Evolutionary conservation across 2,113 vertebrate genomes (phyloP).

Genomic region (Carassius gibelio): DNA sequence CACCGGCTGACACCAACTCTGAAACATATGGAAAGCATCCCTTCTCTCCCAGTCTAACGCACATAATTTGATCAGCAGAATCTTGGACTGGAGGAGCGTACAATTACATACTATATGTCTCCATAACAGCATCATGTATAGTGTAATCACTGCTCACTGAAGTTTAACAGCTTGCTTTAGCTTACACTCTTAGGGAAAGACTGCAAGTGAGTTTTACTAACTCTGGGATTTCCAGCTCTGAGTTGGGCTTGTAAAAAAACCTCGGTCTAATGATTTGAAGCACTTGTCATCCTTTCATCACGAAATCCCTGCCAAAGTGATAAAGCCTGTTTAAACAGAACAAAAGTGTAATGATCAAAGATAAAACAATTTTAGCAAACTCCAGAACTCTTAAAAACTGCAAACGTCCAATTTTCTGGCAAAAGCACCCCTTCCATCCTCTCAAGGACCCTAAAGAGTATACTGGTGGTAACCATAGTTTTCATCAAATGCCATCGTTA

Average conservation of each 20-base stretch:
- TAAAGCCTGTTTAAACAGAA: slow-evolving; percentile 17
- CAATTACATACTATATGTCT: slow-evolving; percentile 29
- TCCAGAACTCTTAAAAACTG: slow-evolving; percentile 14
- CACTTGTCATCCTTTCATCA: slow-evolving; percentile 32
- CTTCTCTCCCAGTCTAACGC: neutral
- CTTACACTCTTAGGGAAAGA: neutral
- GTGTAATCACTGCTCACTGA: neutral
- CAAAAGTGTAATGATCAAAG: neutral
- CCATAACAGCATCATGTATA: neutral
- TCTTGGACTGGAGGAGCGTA: neutral
- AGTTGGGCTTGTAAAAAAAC: neutral
- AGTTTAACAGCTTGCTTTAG: slow-evolving; percentile 26
- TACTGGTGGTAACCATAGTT: no score
- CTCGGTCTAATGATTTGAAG: slow-evolving; percentile 49
- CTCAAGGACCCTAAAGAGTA: neutral
- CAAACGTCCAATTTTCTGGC: neutral
- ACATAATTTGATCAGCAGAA: slow-evolving; percentile 9
- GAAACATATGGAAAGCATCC: slow-evolving; percentile 8
- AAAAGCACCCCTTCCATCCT: neutral
- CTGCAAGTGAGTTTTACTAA: neutral
- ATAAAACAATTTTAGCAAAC: neutral
- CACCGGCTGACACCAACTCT: slow-evolving; percentile 6
- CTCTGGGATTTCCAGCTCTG: neutral
- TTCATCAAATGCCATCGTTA: neutral
- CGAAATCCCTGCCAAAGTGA: neutral